Evolutionary conservation across 2,888 invertebrate genomes (phyloP), one percentile per base, ranked within the genome.

Genomic region (Epistrophe grossulariae): DNA sequence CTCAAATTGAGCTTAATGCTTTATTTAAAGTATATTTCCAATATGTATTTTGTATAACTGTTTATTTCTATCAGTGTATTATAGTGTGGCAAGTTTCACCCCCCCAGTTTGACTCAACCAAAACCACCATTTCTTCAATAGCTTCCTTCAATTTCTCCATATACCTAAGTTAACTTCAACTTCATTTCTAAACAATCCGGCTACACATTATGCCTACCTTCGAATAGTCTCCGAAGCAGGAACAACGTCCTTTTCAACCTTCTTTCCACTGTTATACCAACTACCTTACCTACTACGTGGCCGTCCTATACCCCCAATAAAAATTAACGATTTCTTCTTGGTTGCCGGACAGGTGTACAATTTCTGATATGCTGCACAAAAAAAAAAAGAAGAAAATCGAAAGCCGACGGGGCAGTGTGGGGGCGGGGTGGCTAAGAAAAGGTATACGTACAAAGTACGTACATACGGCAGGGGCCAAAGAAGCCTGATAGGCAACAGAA

Each of bases 251-350:
- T 84, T 71, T 38, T 38, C 38, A 60, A 60, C 60, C 60, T 60
- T 55, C n/a, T 28, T 31, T 28, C 55, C 4, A 31, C 55, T 28
- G 24, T 28, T 52, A 31, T 31, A 55, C 28, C 13, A 2, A 9
- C 55, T 15, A 24, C 35, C 9, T 7, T 31, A 31, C 31, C 0
- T 24, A 7, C 55, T 15, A 55, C 68, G 50, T 68, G 48, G 74
- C 74, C 40, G 52, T 70, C 62, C 71, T 82, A 71, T 78, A 66
- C 82, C 74, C 52, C 60, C 83, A 83, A 87, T 87, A 87, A 87
- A 87, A 87, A 87, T 87, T 83, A 87, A 87, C 87, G 83, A 79
- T 87, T 87, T 72, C 87, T 87, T 72, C 83, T 71, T 76, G 71
- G 45, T 71, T 72, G 79, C 79, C 72, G 76, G 87, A 87, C 87